These are phyloP conservation scores for Ennomos fuscantarius DNA, from an alignment of 2,888 invertebrate genomes.

Conservation along the genomic window DNA sequence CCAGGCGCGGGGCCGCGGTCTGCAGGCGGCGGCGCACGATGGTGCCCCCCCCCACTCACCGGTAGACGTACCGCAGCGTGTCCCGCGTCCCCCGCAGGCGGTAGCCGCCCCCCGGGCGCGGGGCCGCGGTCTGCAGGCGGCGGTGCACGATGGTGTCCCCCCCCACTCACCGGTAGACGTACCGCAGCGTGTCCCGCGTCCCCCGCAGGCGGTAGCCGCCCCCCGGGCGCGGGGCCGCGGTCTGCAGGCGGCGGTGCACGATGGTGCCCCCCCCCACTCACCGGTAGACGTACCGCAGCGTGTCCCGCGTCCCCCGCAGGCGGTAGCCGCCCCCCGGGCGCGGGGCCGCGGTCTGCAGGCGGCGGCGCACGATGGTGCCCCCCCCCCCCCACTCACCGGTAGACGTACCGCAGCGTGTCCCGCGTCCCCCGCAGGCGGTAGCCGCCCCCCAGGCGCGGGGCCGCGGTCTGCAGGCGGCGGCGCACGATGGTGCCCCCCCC, in stretches of 20 bases:
- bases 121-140: neutral
- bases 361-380: no score
- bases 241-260: neutral
- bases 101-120: neutral
- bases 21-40: no score
- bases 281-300: slow-evolving; percentile 1
- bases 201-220: neutral
- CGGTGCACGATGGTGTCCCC: neutral
- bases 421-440: no score
- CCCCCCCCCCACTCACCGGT: no score
- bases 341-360: slow-evolving; percentile 87
- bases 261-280: neutral
- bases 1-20: no score
- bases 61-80: no score
- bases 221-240: neutral
- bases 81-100: neutral
- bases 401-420: no score
- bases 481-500: no score
- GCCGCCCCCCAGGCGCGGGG: no score
- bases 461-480: no score
- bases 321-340: slow-evolving; percentile 68
- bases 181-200: neutral
- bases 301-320: slow-evolving; percentile 53
- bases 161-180: no score
- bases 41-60: no score